phyloP scores from a whole-genome alignment of 1,140 invertebrate species.

The Neotoxoptera formosana region DNA sequence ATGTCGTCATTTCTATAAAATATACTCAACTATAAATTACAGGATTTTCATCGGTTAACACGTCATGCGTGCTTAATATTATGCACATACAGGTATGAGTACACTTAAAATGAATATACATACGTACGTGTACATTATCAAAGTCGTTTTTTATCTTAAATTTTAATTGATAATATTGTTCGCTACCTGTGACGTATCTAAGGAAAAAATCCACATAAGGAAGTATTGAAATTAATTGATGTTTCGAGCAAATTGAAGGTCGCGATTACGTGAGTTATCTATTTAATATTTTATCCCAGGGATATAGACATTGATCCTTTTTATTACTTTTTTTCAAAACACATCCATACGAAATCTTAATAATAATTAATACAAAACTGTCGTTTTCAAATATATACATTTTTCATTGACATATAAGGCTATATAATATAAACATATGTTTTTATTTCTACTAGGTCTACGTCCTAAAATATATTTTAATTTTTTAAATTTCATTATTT shows the following conservation, averaged over 20 bases:
- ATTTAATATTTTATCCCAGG: background rate
- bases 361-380: background rate
- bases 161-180: background rate
- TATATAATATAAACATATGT: background rate
- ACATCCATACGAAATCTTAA: background rate
- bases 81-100: background rate
- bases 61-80: background rate
- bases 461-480: background rate
- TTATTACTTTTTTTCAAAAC: background rate
- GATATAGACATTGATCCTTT: background rate
- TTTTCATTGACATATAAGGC: background rate
- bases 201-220: background rate
- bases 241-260: background rate
- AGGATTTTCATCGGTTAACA: background rate
- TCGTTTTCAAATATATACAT: background rate
- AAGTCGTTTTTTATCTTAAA: background rate
- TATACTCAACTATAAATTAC: conserved; percentile 13
- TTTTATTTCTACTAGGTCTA: background rate
- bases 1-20: background rate
- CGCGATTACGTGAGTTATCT: background rate
- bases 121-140: background rate
- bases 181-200: background rate
- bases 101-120: background rate
- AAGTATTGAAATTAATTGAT: background rate
- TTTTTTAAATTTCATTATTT: background rate